A percentile compares a stretch with the other conserved stretches of the same genome.
Evolutionary conservation across 2,888 invertebrate species (phyloP).

Genomic region (Hoplodrina blanda): DNA sequence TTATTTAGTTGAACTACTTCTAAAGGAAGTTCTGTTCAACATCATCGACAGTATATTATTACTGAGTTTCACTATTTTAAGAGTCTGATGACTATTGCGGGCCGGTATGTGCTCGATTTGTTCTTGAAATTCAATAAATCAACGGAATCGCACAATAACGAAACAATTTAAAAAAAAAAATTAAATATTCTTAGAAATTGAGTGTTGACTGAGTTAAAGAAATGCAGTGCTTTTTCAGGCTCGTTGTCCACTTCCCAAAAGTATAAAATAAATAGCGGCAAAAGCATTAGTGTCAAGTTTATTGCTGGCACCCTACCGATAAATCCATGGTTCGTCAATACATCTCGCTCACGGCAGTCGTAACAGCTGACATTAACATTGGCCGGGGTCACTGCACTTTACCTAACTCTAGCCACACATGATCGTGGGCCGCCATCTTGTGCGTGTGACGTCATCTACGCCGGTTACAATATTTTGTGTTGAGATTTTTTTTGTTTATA

Average conservation of each 20-base stretch:
- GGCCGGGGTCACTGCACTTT: conserved; percentile 82
- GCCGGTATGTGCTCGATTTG: conserved; percentile 22
- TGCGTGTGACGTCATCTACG: conserved; percentile 73
- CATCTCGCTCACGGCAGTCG: conserved; percentile 59
- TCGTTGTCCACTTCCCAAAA: neutral
- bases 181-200: too few species aligned
- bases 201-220: too few species aligned
- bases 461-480: conserved; percentile 67
- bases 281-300: conserved; percentile 36
- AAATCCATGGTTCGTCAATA: conserved; percentile 65
- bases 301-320: conserved; percentile 44
- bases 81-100: conserved; percentile 33
- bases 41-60: conserved; percentile 44
- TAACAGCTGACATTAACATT: conserved; percentile 85
- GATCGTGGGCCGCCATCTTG: conserved; percentile 77
- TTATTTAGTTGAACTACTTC: conserved; percentile 43
- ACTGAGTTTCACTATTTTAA: conserved; percentile 45
- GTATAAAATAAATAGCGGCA: conserved; percentile 12
- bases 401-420: conserved; percentile 76
- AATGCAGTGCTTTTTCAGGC: neutral
- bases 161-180: too few species aligned
- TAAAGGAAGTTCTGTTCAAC: conserved; percentile 55
- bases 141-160: too few species aligned
- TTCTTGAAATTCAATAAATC: conserved; percentile 20
- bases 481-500: conserved; percentile 55